Conservation (phyloP, 2,113 vertebrate genomes). For the Apodemus sylvaticus region DNA sequence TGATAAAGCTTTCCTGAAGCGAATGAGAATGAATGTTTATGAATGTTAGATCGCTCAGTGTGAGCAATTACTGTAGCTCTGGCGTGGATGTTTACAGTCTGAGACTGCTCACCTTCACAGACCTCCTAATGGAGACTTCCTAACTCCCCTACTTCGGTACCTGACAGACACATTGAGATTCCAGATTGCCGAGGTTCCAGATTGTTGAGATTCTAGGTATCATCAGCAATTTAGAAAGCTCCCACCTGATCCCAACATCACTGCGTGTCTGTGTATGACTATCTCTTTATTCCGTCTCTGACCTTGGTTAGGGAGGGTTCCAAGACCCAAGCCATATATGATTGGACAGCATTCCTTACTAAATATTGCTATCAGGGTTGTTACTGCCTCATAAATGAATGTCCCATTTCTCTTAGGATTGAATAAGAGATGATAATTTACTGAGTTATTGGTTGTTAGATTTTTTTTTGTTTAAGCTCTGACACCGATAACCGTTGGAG, state of each 20-base stretch:
- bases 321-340: background rate
- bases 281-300: background rate
- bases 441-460: background rate
- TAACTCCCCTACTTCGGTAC: background rate
- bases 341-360: background rate
- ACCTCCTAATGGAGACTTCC: background rate
- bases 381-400: background rate
- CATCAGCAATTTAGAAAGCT: background rate
- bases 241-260: background rate
- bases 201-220: background rate
- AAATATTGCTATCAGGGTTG: background rate
- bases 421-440: background rate
- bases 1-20: background rate
- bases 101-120: background rate
- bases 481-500: background rate
- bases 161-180: background rate
- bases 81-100: no score
- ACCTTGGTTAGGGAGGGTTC: background rate
- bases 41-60: background rate
- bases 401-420: background rate
- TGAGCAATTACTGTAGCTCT: no score
- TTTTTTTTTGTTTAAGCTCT: conserved; percentile 15
- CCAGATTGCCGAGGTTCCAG: background rate
- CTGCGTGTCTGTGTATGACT: background rate
- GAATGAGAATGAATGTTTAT: background rate